A percentile compares a stretch with the other conserved stretches of the same genome.
Evolutionary conservation across 2,888 invertebrate genomes (phyloP).

Genomic region (Cephus pulcher): DNA sequence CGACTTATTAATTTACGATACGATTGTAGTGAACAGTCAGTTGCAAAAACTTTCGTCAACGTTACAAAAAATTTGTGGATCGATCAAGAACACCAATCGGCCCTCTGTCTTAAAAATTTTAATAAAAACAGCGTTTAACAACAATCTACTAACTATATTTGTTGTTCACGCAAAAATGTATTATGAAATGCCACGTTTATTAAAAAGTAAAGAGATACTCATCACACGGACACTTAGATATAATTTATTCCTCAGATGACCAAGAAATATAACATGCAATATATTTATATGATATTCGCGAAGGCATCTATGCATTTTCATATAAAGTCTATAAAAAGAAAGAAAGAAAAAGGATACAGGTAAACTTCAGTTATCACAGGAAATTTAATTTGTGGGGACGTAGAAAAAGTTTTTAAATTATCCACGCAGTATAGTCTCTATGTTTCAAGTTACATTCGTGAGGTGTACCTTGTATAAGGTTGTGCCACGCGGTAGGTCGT

Average conservation of each 20-base stretch:
- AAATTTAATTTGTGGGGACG: not conserved
- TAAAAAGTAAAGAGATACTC: not conserved
- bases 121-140: not conserved
- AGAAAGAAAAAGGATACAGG: not conserved
- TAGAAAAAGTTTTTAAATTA: not conserved
- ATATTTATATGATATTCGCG: not conserved
- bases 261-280: not conserved
- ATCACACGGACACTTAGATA: not conserved
- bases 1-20: not conserved
- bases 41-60: not conserved
- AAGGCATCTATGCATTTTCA: not conserved
- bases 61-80: not conserved
- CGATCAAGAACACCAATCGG: not conserved
- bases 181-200: not conserved
- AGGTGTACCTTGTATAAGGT: not conserved
- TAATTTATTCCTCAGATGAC: not conserved
- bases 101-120: not conserved
- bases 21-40: not conserved
- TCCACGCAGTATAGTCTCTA: not conserved
- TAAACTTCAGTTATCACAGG: not conserved
- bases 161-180: not conserved
- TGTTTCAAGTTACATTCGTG: not conserved
- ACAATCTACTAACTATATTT: not conserved
- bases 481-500: constrained; percentile 18
- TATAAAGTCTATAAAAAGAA: not conserved